phyloP scores from a whole-genome alignment of 2,113 vertebrate species.

The Paradisaea rubra region DNA sequence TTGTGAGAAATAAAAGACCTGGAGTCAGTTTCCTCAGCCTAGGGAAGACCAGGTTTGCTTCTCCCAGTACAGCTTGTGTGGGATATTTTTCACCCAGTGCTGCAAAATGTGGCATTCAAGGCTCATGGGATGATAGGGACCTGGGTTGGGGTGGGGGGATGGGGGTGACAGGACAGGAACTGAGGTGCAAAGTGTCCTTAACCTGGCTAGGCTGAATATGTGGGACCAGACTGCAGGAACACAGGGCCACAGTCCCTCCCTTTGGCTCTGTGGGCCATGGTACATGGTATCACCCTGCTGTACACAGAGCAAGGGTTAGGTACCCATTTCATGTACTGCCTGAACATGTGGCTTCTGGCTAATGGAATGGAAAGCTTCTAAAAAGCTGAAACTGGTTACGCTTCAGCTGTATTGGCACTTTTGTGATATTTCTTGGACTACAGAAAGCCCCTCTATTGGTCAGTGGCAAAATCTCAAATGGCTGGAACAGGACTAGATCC shows the following conservation, averaged over 20 bases:
- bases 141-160: not conserved
- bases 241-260: not conserved
- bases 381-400: not conserved
- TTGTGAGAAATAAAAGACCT: not conserved
- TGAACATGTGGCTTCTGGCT: not conserved
- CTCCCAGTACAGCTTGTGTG: not conserved
- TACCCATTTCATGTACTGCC: not conserved
- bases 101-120: fast-evolving
- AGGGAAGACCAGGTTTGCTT: not conserved
- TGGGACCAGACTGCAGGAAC: not conserved
- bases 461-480: not conserved
- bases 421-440: not conserved
- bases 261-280: not conserved
- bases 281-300: not conserved
- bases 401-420: not conserved
- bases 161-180: not conserved
- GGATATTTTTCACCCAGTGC: not conserved
- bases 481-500: not conserved
- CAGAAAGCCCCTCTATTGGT: not conserved
- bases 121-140: not conserved
- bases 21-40: not conserved
- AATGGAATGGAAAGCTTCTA: not conserved
- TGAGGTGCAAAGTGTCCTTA: not conserved
- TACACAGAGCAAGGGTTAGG: not conserved
- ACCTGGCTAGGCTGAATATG: not conserved